Evolutionary conservation across 2,888 invertebrate genomes (phyloP), one percentile per base, ranked within the genome.

Genomic region (Xanthorhoe designata): DNA sequence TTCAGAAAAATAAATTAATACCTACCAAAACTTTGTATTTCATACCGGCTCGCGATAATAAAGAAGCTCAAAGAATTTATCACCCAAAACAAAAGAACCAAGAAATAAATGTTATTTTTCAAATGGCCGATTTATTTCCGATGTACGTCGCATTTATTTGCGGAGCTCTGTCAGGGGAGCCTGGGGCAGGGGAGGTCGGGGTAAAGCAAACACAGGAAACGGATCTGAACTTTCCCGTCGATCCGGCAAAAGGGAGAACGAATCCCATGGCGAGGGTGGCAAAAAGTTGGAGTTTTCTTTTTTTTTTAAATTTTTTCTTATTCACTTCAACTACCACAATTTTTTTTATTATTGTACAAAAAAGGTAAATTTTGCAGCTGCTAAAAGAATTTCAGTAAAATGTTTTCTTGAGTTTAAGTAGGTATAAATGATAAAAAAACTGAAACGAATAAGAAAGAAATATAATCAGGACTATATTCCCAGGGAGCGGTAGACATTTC

Each of bases 131-230:
- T 88, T 88, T 89, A 90, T 87, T 82, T 80, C 75, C 75, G 75
- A 77, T 79, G 84, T 87, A 84, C 78, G 82, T 83, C 82, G 80
- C 89, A 89, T 88, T 89, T 90, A 89, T 90, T 90, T 86, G 86
- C 80, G 78, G 80, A 82, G 80, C 77, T 75, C 80, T 77, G 69
- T 84, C 87, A 84, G 80, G 79, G 77, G 72, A 71, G 78, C 78
- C 77, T 76, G 78, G 79, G 78, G 80, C 69, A 80, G 81, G 82
- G 82, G 81, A 83, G 69, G 66, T 62, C 67, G 67, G 74, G 74
- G 72, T 68, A 68, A 47, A 81, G 89, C 88, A 90, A 90, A 93
- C 86, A 90, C 88, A 91, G 93, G 93, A 93, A 93, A 89, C 90
- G 88, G 89, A 89, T 88, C 87, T 80, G 82, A 89, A 90, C 87